Conservation (phyloP, 2,113 vertebrate genomes). For the Brachionichthys hirsutus region DNA sequence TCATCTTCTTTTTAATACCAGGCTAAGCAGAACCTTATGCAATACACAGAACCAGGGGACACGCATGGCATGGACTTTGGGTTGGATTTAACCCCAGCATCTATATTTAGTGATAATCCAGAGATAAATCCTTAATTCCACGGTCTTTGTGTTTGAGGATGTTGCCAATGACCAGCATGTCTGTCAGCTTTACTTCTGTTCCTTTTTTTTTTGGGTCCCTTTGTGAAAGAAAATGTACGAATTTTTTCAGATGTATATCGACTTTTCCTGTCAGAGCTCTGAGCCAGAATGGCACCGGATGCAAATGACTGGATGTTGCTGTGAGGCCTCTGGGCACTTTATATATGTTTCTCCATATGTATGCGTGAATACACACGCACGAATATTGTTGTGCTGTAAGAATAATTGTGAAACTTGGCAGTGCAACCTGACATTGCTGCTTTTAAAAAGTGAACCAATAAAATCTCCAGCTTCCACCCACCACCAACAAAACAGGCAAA, state of each 20-base stretch:
- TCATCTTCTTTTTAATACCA: conserved; percentile 49
- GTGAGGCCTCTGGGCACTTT: conserved; percentile 10
- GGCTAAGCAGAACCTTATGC: conserved; percentile 49
- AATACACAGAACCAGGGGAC: conserved; percentile 64
- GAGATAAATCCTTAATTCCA: conserved; percentile 76
- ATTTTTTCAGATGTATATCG: conserved; percentile 12
- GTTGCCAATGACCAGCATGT: conserved; percentile 41
- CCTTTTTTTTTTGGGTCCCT: background rate
- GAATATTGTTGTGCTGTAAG: background rate
- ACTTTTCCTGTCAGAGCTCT: conserved; percentile 8
- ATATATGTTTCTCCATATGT: conserved; percentile 20
- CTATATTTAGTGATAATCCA: conserved; percentile 82
- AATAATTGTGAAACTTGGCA: conserved; percentile 7
- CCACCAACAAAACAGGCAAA: too few relatives aligned
- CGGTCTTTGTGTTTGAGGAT: conserved; percentile 58
- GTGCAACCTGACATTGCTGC: background rate
- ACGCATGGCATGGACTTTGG: conserved; percentile 66
- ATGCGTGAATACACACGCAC: conserved; percentile 35
- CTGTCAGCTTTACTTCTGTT: conserved; percentile 24
- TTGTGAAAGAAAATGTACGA: background rate
- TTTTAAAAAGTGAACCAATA: too few relatives aligned
- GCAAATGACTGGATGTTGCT: conserved; percentile 18
- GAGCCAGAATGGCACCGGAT: conserved; percentile 14
- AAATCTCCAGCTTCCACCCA: too few relatives aligned
- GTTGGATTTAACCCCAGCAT: conserved; percentile 71